Conservation (phyloP, 1,140 invertebrate genomes). For the Artemia franciscana region DNA sequence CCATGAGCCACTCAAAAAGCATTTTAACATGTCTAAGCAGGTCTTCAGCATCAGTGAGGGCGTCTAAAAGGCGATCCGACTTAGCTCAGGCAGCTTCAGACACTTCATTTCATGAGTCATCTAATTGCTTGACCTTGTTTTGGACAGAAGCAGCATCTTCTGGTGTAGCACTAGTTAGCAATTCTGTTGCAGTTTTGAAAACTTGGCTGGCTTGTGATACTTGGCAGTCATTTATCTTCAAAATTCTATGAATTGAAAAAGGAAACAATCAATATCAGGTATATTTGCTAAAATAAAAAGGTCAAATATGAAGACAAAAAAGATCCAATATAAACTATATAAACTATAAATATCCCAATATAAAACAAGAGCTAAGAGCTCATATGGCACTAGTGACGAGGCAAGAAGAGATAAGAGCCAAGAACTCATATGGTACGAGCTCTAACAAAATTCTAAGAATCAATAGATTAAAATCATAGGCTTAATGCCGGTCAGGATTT, state of each 20-base stretch:
- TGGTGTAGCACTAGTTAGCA: constrained; percentile 50
- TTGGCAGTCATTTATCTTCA: constrained; percentile 65
- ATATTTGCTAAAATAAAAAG: too few species aligned
- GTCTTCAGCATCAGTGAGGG: constrained; percentile 56
- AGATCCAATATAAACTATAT: too few species aligned
- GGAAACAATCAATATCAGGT: constrained; percentile 15
- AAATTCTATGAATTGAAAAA: too few species aligned
- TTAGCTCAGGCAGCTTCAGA: constrained; percentile 48
- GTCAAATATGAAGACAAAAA: too few species aligned
- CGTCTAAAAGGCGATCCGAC: constrained; percentile 51
- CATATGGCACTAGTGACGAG: too few species aligned
- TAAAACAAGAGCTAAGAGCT: too few species aligned
- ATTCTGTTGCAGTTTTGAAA: constrained; percentile 59
- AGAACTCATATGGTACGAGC: too few species aligned
- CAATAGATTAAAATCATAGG: too few species aligned
- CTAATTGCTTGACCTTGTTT: constrained; percentile 56
- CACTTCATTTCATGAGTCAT: constrained; percentile 62
- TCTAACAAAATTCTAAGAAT: too few species aligned
- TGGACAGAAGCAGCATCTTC: constrained; percentile 56
- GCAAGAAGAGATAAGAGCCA: too few species aligned
- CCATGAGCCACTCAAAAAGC: constrained; percentile 81
- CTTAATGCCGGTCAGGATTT: too few species aligned
- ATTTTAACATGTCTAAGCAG: constrained; percentile 81
- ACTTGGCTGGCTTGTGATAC: constrained; percentile 71
- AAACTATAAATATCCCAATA: too few species aligned